Base-by-base conservation (phyloP, 2,113 vertebrate species). In the Coryphaenoides rupestris region DNA sequence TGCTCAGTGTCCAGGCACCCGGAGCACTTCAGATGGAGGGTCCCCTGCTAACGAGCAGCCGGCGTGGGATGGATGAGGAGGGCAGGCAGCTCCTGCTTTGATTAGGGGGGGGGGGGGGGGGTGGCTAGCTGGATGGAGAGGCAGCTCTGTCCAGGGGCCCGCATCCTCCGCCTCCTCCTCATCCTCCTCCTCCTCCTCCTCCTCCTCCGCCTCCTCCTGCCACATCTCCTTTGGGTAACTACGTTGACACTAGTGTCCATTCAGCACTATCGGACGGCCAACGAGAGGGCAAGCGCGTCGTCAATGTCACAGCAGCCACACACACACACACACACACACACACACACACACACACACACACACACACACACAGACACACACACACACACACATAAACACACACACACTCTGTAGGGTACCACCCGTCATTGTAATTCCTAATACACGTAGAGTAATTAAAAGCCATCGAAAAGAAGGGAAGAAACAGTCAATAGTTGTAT, bases 361-460 rank as follows among this genome's bases (percentile, higher is more conserved):
- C 47, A n/a, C 47, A 50, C 47, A n/a, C 47, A 6, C 47, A 50
- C 17, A 6, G 14, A 50, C 47, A 50, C 47, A n/a, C 47, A 50
- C 47, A 50, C 2, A 50, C 47, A 50, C 47, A 49, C 47, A 49
- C 47, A 50, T 16, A 50, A 14, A 50, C 47, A 50, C 47, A 50
- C 47, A n/a, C 14, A 50, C 47, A 50, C 47, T 16, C 17, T 16
- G 73, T 60, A 40, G 5, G 58, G 65, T n/a, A 79, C 75, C 71
- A 77, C 24, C 68, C 60, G 80, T 69, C 69, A 61, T 76, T 82
- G 63, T 77, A 66, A 83, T 79, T 76, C 81, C 73, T 80, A 66
- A 82, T 81, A 82, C 86, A 86, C 84, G 83, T 62, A 78, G 61
- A 77, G 85, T 87, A 88, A 89, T 88, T 88, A 86, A 83, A 87